These are phyloP conservation scores for Barypeithes pellucidus DNA, from an alignment of 2,888 invertebrate genomes.

Conservation along the genomic window DNA sequence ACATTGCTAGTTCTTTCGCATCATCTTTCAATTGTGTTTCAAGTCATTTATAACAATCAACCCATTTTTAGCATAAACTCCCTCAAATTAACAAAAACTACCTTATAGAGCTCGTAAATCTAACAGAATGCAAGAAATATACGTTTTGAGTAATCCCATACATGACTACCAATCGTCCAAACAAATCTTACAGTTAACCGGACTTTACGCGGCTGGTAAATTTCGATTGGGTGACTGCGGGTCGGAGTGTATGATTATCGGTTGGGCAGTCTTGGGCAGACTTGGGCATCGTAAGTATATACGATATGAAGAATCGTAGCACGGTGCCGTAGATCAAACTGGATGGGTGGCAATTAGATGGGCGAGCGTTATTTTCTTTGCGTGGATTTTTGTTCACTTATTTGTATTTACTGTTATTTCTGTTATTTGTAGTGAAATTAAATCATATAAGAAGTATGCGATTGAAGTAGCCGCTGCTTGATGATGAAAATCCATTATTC, in stretches of 20 bases:
- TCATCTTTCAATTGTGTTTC: too few relatives aligned
- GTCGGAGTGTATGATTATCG: slow-evolving; percentile 69
- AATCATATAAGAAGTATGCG: too few relatives aligned
- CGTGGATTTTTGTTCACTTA: slow-evolving; percentile 10
- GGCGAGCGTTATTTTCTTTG: slow-evolving; percentile 41
- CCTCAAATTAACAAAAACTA: slow-evolving; percentile 26
- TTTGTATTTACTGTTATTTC: slow-evolving; percentile 12
- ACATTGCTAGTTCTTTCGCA: too few relatives aligned
- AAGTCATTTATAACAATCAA: background rate
- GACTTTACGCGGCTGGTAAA: slow-evolving; percentile 36
- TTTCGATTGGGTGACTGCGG: slow-evolving; percentile 58
- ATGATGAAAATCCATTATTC: too few relatives aligned
- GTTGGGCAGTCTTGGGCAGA: slow-evolving; percentile 57
- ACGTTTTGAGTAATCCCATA: slow-evolving; percentile 49
- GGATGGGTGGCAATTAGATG: slow-evolving; percentile 53
- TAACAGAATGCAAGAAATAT: slow-evolving; percentile 40
- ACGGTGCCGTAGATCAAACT: slow-evolving; percentile 56
- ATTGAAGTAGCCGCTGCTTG: too few relatives aligned
- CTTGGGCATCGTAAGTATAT: slow-evolving; percentile 61
- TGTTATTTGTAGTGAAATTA: too few relatives aligned
- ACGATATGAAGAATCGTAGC: slow-evolving; percentile 63
- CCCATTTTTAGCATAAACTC: slow-evolving; percentile 3
- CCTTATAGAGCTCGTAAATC: slow-evolving; percentile 35
- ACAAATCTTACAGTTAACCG: slow-evolving; percentile 21
- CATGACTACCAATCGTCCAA: slow-evolving; percentile 25